These are phyloP conservation scores for Amiota minor DNA, from an alignment of 2,888 invertebrate species.

Conservation along the genomic window DNA sequence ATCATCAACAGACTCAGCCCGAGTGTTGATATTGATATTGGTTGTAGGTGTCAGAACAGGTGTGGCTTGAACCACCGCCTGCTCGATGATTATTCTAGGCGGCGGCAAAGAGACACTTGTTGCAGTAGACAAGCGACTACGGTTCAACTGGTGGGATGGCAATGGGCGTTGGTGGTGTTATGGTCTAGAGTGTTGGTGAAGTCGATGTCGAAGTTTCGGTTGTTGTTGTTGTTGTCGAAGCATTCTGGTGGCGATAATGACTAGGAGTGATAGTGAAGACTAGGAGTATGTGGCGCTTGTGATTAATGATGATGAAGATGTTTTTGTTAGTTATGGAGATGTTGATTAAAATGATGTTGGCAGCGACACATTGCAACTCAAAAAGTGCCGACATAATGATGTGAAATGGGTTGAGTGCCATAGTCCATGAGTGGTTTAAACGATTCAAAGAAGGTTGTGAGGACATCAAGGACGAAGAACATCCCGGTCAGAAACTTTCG, in stretches of 20 bases:
- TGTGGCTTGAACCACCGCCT: constrained; percentile 62
- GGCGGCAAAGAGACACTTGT: constrained; percentile 63
- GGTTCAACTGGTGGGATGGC: constrained; percentile 43
- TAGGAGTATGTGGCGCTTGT: constrained; percentile 18
- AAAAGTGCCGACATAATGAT: constrained; percentile 70
- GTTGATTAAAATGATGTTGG: constrained; percentile 58
- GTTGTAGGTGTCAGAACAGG: constrained; percentile 34
- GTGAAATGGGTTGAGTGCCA: constrained; percentile 52
- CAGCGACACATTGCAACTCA: constrained; percentile 73
- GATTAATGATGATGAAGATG: constrained; percentile 41
- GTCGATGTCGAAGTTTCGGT: constrained; percentile 52
- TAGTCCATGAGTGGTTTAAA: too few relatives aligned
- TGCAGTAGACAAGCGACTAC: constrained; percentile 51
- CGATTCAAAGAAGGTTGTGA: too few relatives aligned
- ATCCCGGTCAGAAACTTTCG: too few relatives aligned
- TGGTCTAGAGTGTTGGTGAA: constrained; percentile 53
- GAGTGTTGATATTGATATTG: not conserved
- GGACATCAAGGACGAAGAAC: too few relatives aligned
- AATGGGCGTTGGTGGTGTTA: constrained; percentile 52
- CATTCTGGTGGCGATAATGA: constrained; percentile 60
- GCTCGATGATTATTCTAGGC: constrained; percentile 66
- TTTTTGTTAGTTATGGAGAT: constrained; percentile 29
- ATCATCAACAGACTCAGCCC: not conserved
- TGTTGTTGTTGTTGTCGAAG: constrained; percentile 57
- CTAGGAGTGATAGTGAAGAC: constrained; percentile 32